These are phyloP conservation scores for Neotragus moschatus DNA, from an alignment of 2,113 vertebrate genomes.

Conservation along the genomic window DNA sequence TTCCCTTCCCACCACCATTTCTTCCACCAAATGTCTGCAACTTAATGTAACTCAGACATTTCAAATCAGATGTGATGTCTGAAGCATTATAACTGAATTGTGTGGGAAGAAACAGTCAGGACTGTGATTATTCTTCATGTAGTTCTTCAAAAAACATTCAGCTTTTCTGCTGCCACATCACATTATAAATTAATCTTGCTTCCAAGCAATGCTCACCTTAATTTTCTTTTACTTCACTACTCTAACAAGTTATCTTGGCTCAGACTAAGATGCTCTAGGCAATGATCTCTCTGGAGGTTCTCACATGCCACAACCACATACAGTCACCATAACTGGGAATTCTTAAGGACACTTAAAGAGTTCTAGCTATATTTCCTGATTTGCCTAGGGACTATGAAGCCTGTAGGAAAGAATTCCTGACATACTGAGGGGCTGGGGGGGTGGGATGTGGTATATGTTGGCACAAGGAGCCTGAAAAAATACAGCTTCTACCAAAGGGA, in stretches of 20 bases:
- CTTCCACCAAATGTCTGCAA: background rate
- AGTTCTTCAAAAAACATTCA: slow-evolving; percentile 32
- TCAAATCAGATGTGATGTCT: slow-evolving; percentile 47
- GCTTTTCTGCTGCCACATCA: slow-evolving; percentile 39
- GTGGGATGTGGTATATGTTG: background rate
- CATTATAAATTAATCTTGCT: slow-evolving; percentile 54
- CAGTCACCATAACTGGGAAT: background rate
- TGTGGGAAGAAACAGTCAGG: slow-evolving; percentile 9
- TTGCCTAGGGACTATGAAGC: background rate
- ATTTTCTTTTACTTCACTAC: slow-evolving; percentile 43
- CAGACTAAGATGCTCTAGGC: background rate
- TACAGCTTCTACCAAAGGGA: background rate
- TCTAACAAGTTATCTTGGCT: slow-evolving; percentile 37
- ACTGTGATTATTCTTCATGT: slow-evolving; percentile 50
- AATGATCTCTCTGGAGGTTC: background rate
- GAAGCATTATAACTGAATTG: slow-evolving; percentile 38
- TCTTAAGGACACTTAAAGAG: slow-evolving; percentile 13
- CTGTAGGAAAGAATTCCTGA: slow-evolving; percentile 27
- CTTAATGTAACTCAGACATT: slow-evolving; percentile 24
- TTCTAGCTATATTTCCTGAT: background rate
- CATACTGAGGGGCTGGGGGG: background rate
- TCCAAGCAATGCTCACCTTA: slow-evolving; percentile 28
- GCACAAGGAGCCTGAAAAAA: background rate
- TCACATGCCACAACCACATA: background rate
- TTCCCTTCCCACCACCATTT: background rate